Evolutionary conservation across 2,888 invertebrate species (phyloP), one percentile per base, ranked within the genome.

Genomic region (Noctua comes): DNA sequence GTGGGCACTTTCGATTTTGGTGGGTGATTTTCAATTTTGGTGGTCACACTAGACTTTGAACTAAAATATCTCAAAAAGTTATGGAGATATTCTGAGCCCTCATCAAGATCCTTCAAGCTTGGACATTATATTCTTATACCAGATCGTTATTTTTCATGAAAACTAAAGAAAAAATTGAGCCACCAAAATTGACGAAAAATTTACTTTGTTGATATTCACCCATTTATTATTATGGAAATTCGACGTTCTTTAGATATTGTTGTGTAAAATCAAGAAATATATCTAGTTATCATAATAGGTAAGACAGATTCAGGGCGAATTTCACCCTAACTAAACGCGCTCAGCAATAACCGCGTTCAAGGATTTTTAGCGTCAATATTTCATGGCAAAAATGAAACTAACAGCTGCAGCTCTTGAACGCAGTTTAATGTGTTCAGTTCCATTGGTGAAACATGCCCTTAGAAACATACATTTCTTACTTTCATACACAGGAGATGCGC

Each of bases 401-500:
- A 36, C 62, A 31, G 21, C n/a, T 43, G 7, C 16, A 62, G 16
- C 18, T 43, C n/a, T 18, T n/a, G 21, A 64, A 66, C 18, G 1
- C 43, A 8, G 66, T 43, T 66, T 4, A 43, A 8, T 10, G 16
- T 43, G 24, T 65, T 65, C 6, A 65, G 24, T 43, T 66, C 8
- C 7, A 16, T 43, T n/a, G n/a, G n/a, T 40, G 65, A n/a, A n/a
- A 40, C 16, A 43, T 13, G n/a, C n/a, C 7, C 5, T n/a, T n/a
- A n/a, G 10, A 16, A 24, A 66, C 16, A 54, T 40, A 68, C 6
- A 43, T 59, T 18, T 46, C 40, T 72, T 16, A 24, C n/a, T 64
- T 72, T 71, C 59, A 11, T 43, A 74, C n/a, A 69, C 40, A 72
- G 48, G 36, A 64, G 54, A 73, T 48, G 40, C 59, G 72, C 85